Evolutionary conservation across 2,888 invertebrate species (phyloP).

Genomic region (Drosophila demipolita): DNA sequence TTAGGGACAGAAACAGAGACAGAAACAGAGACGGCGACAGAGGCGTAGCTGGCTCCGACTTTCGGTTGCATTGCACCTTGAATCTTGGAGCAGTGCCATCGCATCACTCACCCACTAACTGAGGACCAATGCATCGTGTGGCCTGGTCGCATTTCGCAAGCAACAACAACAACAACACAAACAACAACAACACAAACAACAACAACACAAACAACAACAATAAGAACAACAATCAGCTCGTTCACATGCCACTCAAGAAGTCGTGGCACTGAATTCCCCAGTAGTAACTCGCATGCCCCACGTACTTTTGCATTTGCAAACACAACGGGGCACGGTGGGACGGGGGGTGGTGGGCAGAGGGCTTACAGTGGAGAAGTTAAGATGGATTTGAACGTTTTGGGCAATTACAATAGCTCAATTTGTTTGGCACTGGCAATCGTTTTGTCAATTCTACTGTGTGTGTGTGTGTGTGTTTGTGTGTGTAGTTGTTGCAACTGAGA

Average conservation of each 20-base stretch:
- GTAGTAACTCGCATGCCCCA: slow-evolving; percentile 60
- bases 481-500: slow-evolving; percentile 7
- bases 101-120: slow-evolving; percentile 79
- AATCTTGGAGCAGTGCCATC: slow-evolving; percentile 59
- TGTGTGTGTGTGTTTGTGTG: slow-evolving; percentile 10
- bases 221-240: slow-evolving; percentile 57
- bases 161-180: slow-evolving; percentile 23
- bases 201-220: slow-evolving; percentile 18
- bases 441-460: slow-evolving; percentile 64
- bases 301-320: slow-evolving; percentile 49
- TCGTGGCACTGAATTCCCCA: slow-evolving; percentile 71
- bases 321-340: neutral
- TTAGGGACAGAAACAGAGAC: neutral
- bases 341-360: neutral
- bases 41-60: slow-evolving; percentile 60
- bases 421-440: slow-evolving; percentile 74
- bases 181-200: slow-evolving; percentile 16
- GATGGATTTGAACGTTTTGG: slow-evolving; percentile 79
- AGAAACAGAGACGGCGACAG: slow-evolving; percentile 5
- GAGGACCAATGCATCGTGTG: slow-evolving; percentile 54
- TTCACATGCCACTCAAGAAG: slow-evolving; percentile 79
- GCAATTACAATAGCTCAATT: slow-evolving; percentile 80
- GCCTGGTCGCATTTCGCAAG: slow-evolving; percentile 75
- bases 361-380: slow-evolving; percentile 35
- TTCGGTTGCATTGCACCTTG: slow-evolving; percentile 77